Conservation (phyloP, 2,113 vertebrate genomes). For the Eleginops maclovinus region DNA sequence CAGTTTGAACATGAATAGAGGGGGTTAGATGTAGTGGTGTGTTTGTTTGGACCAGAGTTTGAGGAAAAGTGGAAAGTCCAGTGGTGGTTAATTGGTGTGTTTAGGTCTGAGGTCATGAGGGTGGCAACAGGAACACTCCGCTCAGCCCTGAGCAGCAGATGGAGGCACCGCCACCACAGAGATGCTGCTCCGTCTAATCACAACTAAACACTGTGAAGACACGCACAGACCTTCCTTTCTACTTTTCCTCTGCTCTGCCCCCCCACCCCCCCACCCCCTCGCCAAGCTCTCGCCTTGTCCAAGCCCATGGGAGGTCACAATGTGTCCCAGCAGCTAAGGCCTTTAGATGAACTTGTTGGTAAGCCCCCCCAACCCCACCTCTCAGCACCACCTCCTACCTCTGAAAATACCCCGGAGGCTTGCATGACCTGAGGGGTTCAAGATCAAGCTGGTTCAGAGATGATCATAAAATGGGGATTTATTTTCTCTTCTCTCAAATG, state of each 20-base stretch:
- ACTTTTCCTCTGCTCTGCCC: constrained; percentile 44
- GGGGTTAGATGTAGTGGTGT: constrained; percentile 47
- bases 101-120: constrained; percentile 75
- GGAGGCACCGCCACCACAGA: constrained; percentile 68
- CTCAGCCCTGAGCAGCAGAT: constrained; percentile 65
- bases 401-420: constrained; percentile 34
- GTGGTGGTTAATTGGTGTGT: constrained; percentile 78
- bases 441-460: constrained; percentile 41
- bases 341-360: constrained; percentile 54
- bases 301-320: constrained; percentile 71
- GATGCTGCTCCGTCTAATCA: constrained; percentile 74
- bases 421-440: constrained; percentile 30
- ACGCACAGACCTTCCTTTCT: constrained; percentile 68
- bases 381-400: constrained; percentile 33
- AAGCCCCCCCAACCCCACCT: constrained; percentile 5
- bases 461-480: constrained; percentile 36
- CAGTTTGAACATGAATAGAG: constrained; percentile 58
- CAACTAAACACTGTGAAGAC: constrained; percentile 78
- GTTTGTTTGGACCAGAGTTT: constrained; percentile 73
- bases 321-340: constrained; percentile 71
- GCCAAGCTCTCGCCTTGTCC: constrained; percentile 51
- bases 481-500: neutral
- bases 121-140: constrained; percentile 66
- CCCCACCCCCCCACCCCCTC: constrained; percentile 28
- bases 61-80: constrained; percentile 73